Base-by-base conservation (phyloP, 2,113 vertebrate species). In the Hassar affinis region DNA sequence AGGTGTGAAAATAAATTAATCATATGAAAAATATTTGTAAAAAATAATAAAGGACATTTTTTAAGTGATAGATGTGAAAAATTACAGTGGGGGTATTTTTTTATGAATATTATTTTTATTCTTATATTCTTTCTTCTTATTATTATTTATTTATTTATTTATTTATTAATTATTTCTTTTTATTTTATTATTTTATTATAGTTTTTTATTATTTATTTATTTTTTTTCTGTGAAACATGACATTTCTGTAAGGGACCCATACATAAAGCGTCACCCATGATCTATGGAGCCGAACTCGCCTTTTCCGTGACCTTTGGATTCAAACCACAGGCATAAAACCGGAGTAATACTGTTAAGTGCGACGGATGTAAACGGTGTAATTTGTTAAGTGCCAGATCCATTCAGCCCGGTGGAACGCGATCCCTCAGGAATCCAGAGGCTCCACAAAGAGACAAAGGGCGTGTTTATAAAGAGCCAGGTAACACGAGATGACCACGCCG, bases 331-430 rank as follows among this genome's bases (percentile, higher is more conserved):
- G 59, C 35, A 69, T 77, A 69, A 49, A 76, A 45, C 20, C 22
- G 17, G n/a, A n/a, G 35, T 42, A 87, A 82, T 82, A 59, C n/a
- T 9, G 22, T 27, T 42, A 15, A 71, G 61, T 72, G 72, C 27
- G 14, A 62, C 33, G 69, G 64, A 77, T n/a, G 81, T 64, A 80
- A 78, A 78, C n/a, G 22, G 8, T 22, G 52, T 78, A 45, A 78
- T 87, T 85, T 85, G 54, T 79, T 80, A 80, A 84, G 76, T 85
- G 76, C 69, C 68, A 61, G 71, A 64, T 85, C 68, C 79, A 66
- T 85, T 87, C 66, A 85, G 71, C 22, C 69, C 54, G 12, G 80
- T 49, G 86, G 49, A 84, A 77, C 56, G 17, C 56, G 86, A 85
- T 83, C 86, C 59, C 51, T 59, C 54, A 80, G 81, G 59, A 85